A percentile compares a stretch with the other conserved stretches of the same genome.
Conservation (phyloP, 2,888 invertebrate species). For the Diaperis boleti region DNA sequence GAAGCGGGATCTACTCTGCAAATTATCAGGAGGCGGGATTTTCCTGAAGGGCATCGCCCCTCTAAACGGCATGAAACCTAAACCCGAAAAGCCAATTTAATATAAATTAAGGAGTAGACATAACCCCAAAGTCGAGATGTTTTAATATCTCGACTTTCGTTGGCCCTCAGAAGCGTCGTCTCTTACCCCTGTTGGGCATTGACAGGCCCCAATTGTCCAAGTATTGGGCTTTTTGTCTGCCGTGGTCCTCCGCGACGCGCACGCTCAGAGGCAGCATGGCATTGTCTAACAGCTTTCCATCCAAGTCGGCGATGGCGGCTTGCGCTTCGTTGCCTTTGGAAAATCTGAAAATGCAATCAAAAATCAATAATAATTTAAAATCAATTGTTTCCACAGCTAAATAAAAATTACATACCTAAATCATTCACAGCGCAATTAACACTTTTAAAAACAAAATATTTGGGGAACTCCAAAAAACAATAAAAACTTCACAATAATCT, state of each 20-base stretch:
- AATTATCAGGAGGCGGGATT: conserved; percentile 43
- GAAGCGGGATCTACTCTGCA: conserved; percentile 23
- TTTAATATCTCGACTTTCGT: neutral
- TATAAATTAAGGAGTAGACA: conserved; percentile 12
- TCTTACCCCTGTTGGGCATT: conserved; percentile 59
- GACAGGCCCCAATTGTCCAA: conserved; percentile 65
- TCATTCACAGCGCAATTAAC: too few species aligned
- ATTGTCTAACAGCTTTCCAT: conserved; percentile 87
- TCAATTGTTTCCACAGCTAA: too few species aligned
- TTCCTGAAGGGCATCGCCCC: conserved; percentile 53
- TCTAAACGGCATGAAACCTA: conserved; percentile 54
- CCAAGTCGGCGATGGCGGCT: conserved; percentile 87
- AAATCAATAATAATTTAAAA: too few species aligned
- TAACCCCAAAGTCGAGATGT: conserved; percentile 8
- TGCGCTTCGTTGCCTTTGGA: conserved; percentile 91
- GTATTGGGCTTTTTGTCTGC: conserved; percentile 78
- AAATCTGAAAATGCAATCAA: conserved; percentile 69
- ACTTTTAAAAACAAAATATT: too few species aligned
- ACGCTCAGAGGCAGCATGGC: conserved; percentile 87
- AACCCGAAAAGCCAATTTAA: conserved; percentile 21
- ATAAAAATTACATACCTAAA: too few species aligned
- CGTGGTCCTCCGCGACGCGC: conserved; percentile 84
- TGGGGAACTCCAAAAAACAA: too few species aligned
- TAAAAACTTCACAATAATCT: too few species aligned
- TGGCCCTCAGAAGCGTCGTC: conserved; percentile 44